Evolutionary conservation across 2,888 invertebrate species (phyloP), one percentile per base, ranked within the genome.

Genomic region (Thalpophila matura): DNA sequence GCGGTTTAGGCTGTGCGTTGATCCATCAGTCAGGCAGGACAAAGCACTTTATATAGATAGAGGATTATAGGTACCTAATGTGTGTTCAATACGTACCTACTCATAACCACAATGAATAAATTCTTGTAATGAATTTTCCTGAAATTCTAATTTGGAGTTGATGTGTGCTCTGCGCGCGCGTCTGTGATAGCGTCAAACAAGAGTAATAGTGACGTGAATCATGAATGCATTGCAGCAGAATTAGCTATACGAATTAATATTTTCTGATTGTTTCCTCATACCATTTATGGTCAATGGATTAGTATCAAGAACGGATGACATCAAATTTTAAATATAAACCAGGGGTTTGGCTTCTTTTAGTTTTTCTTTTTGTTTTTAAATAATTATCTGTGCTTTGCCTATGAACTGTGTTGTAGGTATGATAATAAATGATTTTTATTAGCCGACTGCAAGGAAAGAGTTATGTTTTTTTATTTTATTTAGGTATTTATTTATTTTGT

Each of bases 81-180:
- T 7, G 9, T n/a, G 22, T 7, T 20, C 22, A 22, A 10, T 29
- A 35, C 20, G 29, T 3, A 45, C 6, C n/a, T 22, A 33, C 10
- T 18, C 27, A 10, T 69, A 27, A 33, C 31, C 22, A 33, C 45
- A 59, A 33, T 33, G 5, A 7, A 7, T 42, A 45, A 2, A 4
- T 12, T 33, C 10, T n/a, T 14, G 35, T 12, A 20, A 43, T 72
- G 4, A 45, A 22, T 68, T 61, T 62, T 69, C 74, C 74, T 61
- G 40, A 38, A 73, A 64, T 26, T 51, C 27, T 47, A 43, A 58
- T 67, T 43, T 29, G 10, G 37, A 50, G 37, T 38, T 9, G 26
- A n/a, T 18, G 35, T 49, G 37, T 14, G 33, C 37, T 31, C 38
- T 22, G 12, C 16, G 26, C 20, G 9, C 9, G 14, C 31, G n/a